Conservation (phyloP, 2,797 vertebrate species). For the Pseudopleuronectes americanus region DNA sequence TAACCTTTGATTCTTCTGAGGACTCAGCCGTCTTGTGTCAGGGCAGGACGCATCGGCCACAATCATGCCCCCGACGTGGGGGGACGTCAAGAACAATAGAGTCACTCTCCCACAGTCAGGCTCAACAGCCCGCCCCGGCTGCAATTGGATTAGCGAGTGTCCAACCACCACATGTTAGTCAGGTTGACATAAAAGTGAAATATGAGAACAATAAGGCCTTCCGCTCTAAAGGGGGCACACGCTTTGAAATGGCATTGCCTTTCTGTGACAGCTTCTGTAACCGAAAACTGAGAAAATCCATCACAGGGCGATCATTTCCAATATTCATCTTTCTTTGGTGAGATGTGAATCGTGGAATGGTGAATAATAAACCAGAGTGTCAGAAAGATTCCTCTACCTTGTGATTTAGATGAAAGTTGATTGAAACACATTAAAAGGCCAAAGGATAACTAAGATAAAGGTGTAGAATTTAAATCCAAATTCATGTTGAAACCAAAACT, state of each 20-base stretch:
- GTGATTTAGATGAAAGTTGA: constrained; percentile 20
- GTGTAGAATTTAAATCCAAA: constrained; percentile 46
- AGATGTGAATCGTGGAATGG: constrained; percentile 43
- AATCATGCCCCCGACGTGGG: constrained; percentile 76
- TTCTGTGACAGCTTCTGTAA: constrained; percentile 43
- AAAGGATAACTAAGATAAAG: constrained; percentile 11
- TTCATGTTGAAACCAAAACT: constrained; percentile 40
- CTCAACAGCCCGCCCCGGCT: constrained; percentile 60
- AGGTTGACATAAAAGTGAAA: constrained; percentile 82
- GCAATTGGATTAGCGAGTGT: constrained; percentile 80
- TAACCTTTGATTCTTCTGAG: constrained; percentile 87
- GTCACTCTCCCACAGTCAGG: constrained; percentile 70
- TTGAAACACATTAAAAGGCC: constrained; percentile 34
- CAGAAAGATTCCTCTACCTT: constrained; percentile 41
- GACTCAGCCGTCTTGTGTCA: constrained; percentile 75
- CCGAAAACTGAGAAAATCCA: constrained; percentile 20
- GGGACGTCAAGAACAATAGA: constrained; percentile 78
- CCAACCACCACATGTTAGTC: constrained; percentile 75
- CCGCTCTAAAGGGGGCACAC: constrained; percentile 30
- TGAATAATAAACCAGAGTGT: constrained; percentile 43
- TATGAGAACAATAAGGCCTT: constrained; percentile 69
- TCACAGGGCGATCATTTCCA: background rate
- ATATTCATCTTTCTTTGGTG: constrained; percentile 31
- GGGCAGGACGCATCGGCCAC: constrained; percentile 77
- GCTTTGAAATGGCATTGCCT: constrained; percentile 61